Evolutionary conservation across 2,113 vertebrate species (phyloP).

Genomic region (Macheiramphus alcinus): DNA sequence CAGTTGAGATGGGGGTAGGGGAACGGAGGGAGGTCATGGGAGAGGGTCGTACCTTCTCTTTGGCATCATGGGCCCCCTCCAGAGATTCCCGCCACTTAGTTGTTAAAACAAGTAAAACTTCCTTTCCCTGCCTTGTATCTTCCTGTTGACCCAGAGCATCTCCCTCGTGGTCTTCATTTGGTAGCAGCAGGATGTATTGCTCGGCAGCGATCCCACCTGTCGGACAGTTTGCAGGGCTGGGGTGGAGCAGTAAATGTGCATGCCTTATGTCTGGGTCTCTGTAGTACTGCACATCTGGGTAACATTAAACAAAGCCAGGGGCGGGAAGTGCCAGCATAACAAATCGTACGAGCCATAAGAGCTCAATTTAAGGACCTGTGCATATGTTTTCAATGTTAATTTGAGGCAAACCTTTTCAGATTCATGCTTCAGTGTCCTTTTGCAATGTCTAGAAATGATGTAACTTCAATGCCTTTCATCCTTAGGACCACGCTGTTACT

Average conservation of each 20-base stretch:
- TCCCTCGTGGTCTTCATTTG: not conserved
- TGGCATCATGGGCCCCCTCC: not conserved
- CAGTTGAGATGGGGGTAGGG: not conserved
- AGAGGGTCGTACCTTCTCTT: not conserved
- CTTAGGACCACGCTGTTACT: not conserved
- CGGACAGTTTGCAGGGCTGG: not conserved
- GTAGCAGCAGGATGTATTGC: not conserved
- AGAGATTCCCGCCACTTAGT: not conserved
- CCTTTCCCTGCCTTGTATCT: not conserved
- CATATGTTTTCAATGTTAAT: slow-evolving; percentile 21
- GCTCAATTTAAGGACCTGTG: not conserved
- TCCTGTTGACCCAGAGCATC: not conserved
- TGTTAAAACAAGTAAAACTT: not conserved
- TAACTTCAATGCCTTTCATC: not conserved
- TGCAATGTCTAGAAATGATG: not conserved
- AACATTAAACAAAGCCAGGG: not conserved
- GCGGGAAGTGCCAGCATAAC: not conserved
- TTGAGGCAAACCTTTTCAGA: slow-evolving; percentile 7
- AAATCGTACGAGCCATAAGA: not conserved
- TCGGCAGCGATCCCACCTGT: not conserved
- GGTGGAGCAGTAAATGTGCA: not conserved
- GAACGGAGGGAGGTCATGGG: rapidly evolving
- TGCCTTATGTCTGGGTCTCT: not conserved
- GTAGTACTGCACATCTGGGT: not conserved
- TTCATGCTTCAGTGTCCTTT: not conserved